Evolutionary conservation across 2,888 invertebrate species (phyloP).

Genomic region (Ligdia adustata): DNA sequence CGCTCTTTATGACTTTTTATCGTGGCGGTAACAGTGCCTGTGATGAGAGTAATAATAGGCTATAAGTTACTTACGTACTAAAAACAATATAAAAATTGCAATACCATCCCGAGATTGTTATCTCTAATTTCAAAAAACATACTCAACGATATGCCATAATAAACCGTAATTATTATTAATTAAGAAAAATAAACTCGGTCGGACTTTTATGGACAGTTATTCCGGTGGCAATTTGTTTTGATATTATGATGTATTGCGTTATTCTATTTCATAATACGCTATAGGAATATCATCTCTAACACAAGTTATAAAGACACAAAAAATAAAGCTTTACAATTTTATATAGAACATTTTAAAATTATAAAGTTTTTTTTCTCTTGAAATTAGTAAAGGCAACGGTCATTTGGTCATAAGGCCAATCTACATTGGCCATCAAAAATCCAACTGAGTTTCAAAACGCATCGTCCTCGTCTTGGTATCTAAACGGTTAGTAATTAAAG

Average conservation of each 20-base stretch:
- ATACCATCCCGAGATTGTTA: constrained; percentile 29
- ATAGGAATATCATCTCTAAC: constrained; percentile 26
- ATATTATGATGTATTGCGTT: constrained; percentile 30
- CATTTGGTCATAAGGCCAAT: constrained; percentile 40
- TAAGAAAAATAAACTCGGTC: constrained; percentile 31
- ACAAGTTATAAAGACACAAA: constrained; percentile 5
- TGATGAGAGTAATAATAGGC: background rate
- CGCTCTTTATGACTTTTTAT: constrained; percentile 8
- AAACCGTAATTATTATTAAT: constrained; percentile 33
- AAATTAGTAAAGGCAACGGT: constrained; percentile 28
- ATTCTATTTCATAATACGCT: constrained; percentile 15
- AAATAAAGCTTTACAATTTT: background rate
- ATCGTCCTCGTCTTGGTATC: constrained; percentile 43
- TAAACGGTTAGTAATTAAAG: constrained; percentile 58
- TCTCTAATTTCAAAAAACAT: constrained; percentile 27
- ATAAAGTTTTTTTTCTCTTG: constrained; percentile 16
- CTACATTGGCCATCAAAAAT: constrained; percentile 43
- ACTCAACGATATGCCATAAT: constrained; percentile 27
- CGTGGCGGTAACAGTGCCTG: background rate
- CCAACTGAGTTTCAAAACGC: constrained; percentile 24
- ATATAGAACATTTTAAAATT: background rate
- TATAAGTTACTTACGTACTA: constrained; percentile 11
- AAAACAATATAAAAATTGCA: constrained; percentile 32
- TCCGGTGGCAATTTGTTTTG: constrained; percentile 34
- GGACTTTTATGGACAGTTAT: constrained; percentile 31